Percentiles rank a stretch among this genome's conserved stretches.
Conservation (phyloP, 2,113 vertebrate genomes). For the Brachypteracias leptosomus region DNA sequence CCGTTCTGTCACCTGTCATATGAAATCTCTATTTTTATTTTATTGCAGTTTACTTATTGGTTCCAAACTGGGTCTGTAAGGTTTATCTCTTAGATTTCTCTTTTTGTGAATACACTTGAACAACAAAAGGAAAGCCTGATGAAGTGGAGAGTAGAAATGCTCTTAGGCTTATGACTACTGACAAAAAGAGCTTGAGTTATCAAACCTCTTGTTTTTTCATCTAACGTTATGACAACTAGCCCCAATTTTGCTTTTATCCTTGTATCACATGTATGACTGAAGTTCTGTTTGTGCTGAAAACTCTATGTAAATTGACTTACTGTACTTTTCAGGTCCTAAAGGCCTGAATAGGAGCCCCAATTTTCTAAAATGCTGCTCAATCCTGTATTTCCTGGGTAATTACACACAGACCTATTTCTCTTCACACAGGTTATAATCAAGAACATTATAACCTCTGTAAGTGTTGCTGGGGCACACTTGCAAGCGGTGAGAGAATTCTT, state of each 20-base stretch:
- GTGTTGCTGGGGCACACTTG: background rate
- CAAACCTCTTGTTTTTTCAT: background rate
- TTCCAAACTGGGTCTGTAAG: background rate
- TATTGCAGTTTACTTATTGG: background rate
- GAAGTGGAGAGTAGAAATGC: background rate
- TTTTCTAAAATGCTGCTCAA: background rate
- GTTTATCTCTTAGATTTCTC: background rate
- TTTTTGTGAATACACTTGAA: background rate
- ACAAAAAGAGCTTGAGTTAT: background rate
- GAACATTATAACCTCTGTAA: background rate
- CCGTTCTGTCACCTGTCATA: background rate
- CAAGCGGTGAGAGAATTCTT: background rate
- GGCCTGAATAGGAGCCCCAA: background rate
- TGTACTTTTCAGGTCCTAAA: background rate
- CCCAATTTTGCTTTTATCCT: background rate
- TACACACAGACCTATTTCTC: background rate
- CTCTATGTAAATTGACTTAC: background rate
- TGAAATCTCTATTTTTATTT: background rate
- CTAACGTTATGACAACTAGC: background rate
- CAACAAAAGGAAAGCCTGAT: background rate
- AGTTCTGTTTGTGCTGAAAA: background rate
- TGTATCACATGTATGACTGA: background rate
- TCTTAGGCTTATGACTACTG: background rate
- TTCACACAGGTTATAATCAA: background rate
- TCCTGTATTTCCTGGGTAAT: background rate